phyloP scores from a whole-genome alignment of 2,888 invertebrate species.

The Dryococelus australis region DNA sequence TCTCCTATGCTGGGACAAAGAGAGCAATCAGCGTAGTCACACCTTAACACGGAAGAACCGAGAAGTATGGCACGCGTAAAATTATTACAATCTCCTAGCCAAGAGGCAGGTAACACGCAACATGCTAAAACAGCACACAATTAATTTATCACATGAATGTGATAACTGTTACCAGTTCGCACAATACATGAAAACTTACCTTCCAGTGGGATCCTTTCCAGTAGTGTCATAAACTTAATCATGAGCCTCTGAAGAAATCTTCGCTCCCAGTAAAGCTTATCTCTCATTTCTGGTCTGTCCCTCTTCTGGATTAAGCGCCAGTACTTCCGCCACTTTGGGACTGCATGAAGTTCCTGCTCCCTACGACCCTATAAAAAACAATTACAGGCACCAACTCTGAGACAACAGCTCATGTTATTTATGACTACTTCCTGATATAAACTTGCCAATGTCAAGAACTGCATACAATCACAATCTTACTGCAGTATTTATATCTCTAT shows the following conservation, averaged over 20 bases:
- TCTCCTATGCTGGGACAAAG: too few relatives aligned
- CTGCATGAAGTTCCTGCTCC: constrained; percentile 84
- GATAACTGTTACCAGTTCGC: neutral
- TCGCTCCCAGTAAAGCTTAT: constrained; percentile 83
- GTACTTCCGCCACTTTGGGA: constrained; percentile 90
- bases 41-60: too few relatives aligned
- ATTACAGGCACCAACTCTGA: neutral
- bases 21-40: too few relatives aligned
- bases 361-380: constrained; percentile 67
- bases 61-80: too few relatives aligned
- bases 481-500: too few relatives aligned
- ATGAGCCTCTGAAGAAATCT: constrained; percentile 86
- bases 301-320: constrained; percentile 91
- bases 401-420: too few relatives aligned
- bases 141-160: neutral
- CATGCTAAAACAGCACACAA: too few relatives aligned
- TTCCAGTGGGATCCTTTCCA: constrained; percentile 75
- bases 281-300: constrained; percentile 75
- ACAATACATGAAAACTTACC: constrained; percentile 60
- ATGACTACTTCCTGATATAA: too few relatives aligned
- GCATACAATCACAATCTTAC: too few relatives aligned
- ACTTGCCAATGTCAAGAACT: too few relatives aligned
- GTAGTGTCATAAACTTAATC: constrained; percentile 82
- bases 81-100: too few relatives aligned
- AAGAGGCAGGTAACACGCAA: too few relatives aligned